Evolutionary conservation across 2,888 invertebrate genomes (phyloP), one percentile per base, ranked within the genome.

Genomic region (Aphodius granarius): DNA sequence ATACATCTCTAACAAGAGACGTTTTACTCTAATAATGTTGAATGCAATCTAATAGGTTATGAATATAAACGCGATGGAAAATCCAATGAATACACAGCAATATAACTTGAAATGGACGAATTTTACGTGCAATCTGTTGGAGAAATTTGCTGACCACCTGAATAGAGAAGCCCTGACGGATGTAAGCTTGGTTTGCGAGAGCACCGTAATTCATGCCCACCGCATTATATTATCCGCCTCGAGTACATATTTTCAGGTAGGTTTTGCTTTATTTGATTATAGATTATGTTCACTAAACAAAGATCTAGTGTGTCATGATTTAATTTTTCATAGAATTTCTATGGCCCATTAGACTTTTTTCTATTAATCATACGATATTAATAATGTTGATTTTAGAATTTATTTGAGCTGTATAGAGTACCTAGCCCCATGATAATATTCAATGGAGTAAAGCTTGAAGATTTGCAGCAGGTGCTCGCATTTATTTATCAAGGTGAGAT

Each of bases 401-500:
- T 88, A 43, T 88, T 88, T 79, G 82, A 85, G 75, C 79, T 84
- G 6, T 87, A 89, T 79, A 81, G 81, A n/a, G 83, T 84, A 4
- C 84, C 84, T 18, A 86, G 88, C 80, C 88, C 88, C 9, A 80
- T 88, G 17, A 87, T 89, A 21, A 86, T 89, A 66, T 83, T 89
- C 79, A 88, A 88, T 78, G 87, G 87, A 19, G 85, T 88, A 22
- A 85, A 84, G 78, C 87, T 86, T 76, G 81, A 82, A 6, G 86
- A 88, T 80, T 82, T 89, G 3, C 85, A 86, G 78, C 83, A 86
- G 72, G 86, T 89, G 62, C 83, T 89, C 20, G 87, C 87, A 75
- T 89, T 89, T 79, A 88, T 89, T 86, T 89, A 89, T 81, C 85
- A 85, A 77, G 89, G 89, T 17, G 89, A 89, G 83, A 86, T 89